These are phyloP conservation scores for Corythaeola cristata DNA, from an alignment of 2,113 vertebrate species.

Conservation along the genomic window DNA sequence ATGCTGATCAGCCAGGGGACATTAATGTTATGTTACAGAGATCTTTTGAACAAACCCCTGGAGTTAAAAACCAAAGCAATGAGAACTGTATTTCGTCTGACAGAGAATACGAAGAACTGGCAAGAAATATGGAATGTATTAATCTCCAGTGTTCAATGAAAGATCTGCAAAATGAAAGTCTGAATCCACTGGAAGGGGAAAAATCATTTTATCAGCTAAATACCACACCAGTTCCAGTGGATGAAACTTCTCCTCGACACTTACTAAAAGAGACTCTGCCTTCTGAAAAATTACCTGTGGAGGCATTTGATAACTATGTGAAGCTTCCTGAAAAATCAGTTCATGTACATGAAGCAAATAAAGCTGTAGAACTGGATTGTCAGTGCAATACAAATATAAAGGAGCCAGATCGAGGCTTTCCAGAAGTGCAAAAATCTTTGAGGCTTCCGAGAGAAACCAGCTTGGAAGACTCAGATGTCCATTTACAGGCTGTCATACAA, in stretches of 20 bases:
- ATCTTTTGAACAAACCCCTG: background rate
- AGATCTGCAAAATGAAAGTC: slow-evolving; percentile 5
- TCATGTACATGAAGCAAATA: background rate
- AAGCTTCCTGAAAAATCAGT: background rate
- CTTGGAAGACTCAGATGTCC: background rate
- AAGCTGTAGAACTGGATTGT: background rate
- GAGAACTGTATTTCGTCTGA: background rate
- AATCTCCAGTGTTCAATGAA: slow-evolving; percentile 41
- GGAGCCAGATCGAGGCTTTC: background rate
- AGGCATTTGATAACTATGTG: background rate
- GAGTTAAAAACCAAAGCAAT: background rate
- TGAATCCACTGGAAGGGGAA: slow-evolving; percentile 6
- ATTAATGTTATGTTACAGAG: background rate
- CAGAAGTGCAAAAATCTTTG: background rate
- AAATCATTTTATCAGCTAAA: slow-evolving; percentile 58
- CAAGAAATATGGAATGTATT: background rate
- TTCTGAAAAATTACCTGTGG: background rate
- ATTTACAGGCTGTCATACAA: background rate
- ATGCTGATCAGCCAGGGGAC: slow-evolving; percentile 33
- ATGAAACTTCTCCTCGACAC: slow-evolving; percentile 7
- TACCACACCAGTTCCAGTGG: slow-evolving; percentile 14
- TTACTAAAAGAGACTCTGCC: background rate
- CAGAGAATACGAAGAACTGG: slow-evolving; percentile 8
- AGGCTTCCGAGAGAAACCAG: background rate
- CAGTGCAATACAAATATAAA: background rate